phyloP scores from a whole-genome alignment of 1,140 invertebrate species.

The Drosophila littoralis region DNA sequence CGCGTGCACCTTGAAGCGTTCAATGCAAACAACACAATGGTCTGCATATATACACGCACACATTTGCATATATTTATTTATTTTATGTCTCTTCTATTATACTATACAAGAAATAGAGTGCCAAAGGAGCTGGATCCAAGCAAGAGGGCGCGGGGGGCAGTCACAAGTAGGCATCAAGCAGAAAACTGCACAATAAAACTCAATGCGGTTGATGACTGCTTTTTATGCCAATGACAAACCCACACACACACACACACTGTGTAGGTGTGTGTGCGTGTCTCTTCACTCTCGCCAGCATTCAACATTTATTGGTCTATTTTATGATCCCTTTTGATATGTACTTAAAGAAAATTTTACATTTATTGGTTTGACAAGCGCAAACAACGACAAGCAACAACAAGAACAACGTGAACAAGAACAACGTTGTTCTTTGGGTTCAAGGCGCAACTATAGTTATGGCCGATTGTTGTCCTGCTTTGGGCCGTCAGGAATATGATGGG shows the following conservation, averaged over 20 bases:
- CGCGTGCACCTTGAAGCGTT: constrained; percentile 61
- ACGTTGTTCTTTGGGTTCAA: constrained; percentile 47
- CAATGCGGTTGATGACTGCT: constrained; percentile 58
- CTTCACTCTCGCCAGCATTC: constrained; percentile 16
- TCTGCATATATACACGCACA: constrained; percentile 26
- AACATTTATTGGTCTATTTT: constrained; percentile 81
- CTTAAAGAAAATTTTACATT: constrained; percentile 81
- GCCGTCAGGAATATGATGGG: constrained; percentile 52
- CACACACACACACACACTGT: not conserved
- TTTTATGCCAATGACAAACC: constrained; percentile 44
- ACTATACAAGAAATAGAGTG: constrained; percentile 19
- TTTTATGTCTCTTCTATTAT: constrained; percentile 71
- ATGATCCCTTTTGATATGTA: constrained; percentile 80
- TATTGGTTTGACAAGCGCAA: constrained; percentile 78
- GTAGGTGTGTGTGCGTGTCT: no score
- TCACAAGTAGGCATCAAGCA: constrained; percentile 55
- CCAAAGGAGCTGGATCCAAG: not conserved
- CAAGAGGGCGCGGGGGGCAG: not conserved
- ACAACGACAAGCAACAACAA: constrained; percentile 35
- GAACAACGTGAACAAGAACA: constrained; percentile 13
- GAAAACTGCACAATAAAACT: constrained; percentile 74
- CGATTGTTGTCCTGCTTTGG: constrained; percentile 1
- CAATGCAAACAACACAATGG: constrained; percentile 61
- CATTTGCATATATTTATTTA: constrained; percentile 81
- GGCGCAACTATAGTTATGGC: constrained; percentile 19